A percentile compares a stretch with the other conserved stretches of the same genome.
These are phyloP conservation scores for Raja brachyura DNA, from an alignment of 2,113 vertebrate species.

Conservation along the genomic window DNA sequence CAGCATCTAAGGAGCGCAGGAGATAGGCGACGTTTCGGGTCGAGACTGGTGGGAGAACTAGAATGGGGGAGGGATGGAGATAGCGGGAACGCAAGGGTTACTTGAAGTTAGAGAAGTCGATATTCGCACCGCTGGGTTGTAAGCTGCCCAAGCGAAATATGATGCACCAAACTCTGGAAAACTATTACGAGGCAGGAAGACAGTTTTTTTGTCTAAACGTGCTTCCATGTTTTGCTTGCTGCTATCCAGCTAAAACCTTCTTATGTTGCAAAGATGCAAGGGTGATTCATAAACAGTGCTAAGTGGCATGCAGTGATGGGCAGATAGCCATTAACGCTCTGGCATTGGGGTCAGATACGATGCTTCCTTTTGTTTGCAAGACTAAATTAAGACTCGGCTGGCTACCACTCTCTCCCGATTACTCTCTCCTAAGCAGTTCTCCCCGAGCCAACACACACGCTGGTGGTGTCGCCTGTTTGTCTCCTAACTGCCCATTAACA, in stretches of 20 bases:
- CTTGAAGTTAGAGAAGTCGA: too few species aligned
- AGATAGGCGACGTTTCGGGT: too few species aligned
- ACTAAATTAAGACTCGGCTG: constrained; percentile 63
- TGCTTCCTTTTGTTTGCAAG: constrained; percentile 69
- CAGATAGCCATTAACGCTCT: constrained; percentile 68
- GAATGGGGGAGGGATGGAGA: too few species aligned
- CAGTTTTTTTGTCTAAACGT: constrained; percentile 13
- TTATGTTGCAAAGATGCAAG: constrained; percentile 62
- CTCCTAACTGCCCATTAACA: constrained; percentile 67
- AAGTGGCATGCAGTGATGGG: constrained; percentile 60
- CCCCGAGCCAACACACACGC: constrained; percentile 58
- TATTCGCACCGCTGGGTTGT: too few species aligned
- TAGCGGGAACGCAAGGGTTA: too few species aligned
- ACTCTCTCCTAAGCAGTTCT: constrained; percentile 60
- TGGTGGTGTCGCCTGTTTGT: constrained; percentile 54
- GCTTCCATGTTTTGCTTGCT: constrained; percentile 49
- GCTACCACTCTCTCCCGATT: constrained; percentile 54
- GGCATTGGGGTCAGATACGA: constrained; percentile 67
- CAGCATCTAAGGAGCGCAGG: too few species aligned
- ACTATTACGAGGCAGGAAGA: background rate
- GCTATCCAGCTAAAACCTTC: constrained; percentile 59
- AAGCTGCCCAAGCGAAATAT: too few species aligned
- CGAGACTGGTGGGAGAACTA: too few species aligned
- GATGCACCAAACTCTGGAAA: background rate
- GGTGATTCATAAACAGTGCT: constrained; percentile 59